Base-by-base conservation (phyloP, 1,140 invertebrate genomes). In the Zaprionus tsacasi region DNA sequence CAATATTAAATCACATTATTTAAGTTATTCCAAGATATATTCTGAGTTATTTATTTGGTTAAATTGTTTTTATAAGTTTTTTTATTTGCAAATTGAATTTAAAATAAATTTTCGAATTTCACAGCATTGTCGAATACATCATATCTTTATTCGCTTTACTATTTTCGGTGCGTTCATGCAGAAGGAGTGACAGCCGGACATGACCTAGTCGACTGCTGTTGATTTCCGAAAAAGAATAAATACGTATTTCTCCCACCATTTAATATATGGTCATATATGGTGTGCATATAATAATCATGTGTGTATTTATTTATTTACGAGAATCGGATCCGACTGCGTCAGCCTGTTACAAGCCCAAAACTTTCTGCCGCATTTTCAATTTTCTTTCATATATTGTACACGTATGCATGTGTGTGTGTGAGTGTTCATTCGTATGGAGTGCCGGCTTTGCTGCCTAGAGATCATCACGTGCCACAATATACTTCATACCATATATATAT, bases 391-490 rank as follows among this genome's bases (percentile, higher is more conserved):
- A 50, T 45, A n/a, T n/a, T n/a, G n/a, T n/a, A 15, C 17, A 4
- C 1, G 8, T 25, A 59, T 59, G 21, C 21, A 48, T 45, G 21
- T 15, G 38, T 30, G 27, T 30, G 25, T 27, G 1, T 27, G 25
- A 27, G 25, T 27, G 27, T 30, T 30, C 21, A 61, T 61, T 40
- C 27, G 52, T 72, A 72, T 56, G 17, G 45, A 61, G 40, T 65
- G 40, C 58, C 54, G 64, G 33, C 12, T 27, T 43, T 38, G 15
- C 36, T 10, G 40, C n/a, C 40, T 17, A 45, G 40, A 45, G 65
- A 74, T 75, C 45, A 69, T 64, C 76, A 78, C 76, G 71, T 77
- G 17, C 58, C 17, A 27, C 35, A 48, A 59, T 76, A 52, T 68
- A 79, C 21, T 21, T n/a, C n/a, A n/a, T n/a, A n/a, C n/a, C 21